A percentile compares a stretch with the other conserved stretches of the same genome.
Conservation (phyloP, 2,113 vertebrate genomes). For the Pituophis catenifer region DNA sequence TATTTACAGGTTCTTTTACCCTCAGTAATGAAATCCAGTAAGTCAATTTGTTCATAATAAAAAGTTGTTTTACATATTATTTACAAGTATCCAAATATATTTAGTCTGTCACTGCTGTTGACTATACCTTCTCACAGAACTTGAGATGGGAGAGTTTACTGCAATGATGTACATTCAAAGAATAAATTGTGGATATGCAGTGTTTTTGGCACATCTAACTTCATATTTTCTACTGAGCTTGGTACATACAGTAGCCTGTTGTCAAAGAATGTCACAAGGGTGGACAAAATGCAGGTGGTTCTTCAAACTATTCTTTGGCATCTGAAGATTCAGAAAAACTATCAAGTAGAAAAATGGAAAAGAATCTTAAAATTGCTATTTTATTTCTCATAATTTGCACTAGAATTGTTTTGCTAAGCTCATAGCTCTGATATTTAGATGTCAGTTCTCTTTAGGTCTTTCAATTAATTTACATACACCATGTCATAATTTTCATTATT, state of each 20-base stretch:
- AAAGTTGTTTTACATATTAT: constrained; percentile 75
- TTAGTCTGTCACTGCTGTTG: constrained; percentile 60
- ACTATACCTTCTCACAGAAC: constrained; percentile 51
- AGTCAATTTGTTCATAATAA: constrained; percentile 72
- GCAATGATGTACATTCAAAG: constrained; percentile 66
- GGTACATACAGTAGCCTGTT: constrained; percentile 34
- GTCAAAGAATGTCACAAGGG: constrained; percentile 41
- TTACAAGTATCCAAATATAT: constrained; percentile 70
- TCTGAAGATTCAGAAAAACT: constrained; percentile 20
- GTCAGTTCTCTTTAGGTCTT: neutral
- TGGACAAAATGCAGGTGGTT: constrained; percentile 38
- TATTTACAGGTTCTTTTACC: constrained; percentile 68
- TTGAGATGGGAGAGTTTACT: constrained; percentile 14
- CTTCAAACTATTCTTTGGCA: constrained; percentile 57
- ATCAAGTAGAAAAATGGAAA: constrained; percentile 26
- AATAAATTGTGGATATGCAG: constrained; percentile 56
- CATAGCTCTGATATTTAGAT: neutral
- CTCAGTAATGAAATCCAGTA: constrained; percentile 76
- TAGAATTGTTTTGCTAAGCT: constrained; percentile 40
- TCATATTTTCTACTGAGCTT: constrained; percentile 29
- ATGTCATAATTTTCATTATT: neutral
- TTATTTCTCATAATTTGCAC: constrained; percentile 20
- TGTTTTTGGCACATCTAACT: constrained; percentile 73
- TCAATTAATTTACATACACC: neutral
- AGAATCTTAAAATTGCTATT: constrained; percentile 5